Percentiles rank a stretch among this genome's conserved stretches.
These are phyloP conservation scores for Cephonodes hylas DNA, from an alignment of 2,888 invertebrate species.

Conservation along the genomic window DNA sequence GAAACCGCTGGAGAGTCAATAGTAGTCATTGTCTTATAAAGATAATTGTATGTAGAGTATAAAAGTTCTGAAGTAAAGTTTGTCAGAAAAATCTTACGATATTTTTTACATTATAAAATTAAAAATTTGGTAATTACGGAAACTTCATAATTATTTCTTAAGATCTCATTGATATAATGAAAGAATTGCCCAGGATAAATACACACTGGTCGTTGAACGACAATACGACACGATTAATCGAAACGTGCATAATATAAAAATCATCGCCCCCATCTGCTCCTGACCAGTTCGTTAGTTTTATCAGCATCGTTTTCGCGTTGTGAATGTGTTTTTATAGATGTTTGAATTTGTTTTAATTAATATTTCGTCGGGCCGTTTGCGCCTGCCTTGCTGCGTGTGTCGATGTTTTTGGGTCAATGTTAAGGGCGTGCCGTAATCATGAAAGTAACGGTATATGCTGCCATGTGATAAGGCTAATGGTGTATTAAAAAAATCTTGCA, in stretches of 20 bases:
- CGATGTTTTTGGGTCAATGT: conserved; percentile 1
- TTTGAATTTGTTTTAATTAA: conserved; percentile 54
- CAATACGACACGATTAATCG: not conserved
- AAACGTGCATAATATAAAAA: not conserved
- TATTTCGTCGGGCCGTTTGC: conserved; percentile 21
- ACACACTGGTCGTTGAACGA: not conserved
- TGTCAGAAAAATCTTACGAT: too few species aligned
- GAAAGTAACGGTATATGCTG: not conserved
- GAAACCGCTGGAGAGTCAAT: too few species aligned
- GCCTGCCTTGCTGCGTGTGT: not conserved
- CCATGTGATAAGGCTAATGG: not conserved
- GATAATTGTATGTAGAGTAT: too few species aligned
- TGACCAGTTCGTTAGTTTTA: conserved; percentile 26
- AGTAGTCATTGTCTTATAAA: too few species aligned
- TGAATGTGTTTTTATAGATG: conserved; percentile 45
- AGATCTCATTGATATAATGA: too few species aligned
- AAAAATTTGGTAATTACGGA: too few species aligned
- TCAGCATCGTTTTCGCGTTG: conserved; percentile 36
- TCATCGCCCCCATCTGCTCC: not conserved
- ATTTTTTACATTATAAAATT: too few species aligned
- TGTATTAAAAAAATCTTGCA: not conserved
- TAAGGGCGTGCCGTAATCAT: conserved; percentile 1
- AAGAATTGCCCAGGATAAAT: too few species aligned
- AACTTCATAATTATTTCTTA: too few species aligned
- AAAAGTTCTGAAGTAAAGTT: too few species aligned